Evolutionary conservation across 2,888 invertebrate genomes (phyloP), one percentile per base, ranked within the genome.

Genomic region (Idaea dimidiata): DNA sequence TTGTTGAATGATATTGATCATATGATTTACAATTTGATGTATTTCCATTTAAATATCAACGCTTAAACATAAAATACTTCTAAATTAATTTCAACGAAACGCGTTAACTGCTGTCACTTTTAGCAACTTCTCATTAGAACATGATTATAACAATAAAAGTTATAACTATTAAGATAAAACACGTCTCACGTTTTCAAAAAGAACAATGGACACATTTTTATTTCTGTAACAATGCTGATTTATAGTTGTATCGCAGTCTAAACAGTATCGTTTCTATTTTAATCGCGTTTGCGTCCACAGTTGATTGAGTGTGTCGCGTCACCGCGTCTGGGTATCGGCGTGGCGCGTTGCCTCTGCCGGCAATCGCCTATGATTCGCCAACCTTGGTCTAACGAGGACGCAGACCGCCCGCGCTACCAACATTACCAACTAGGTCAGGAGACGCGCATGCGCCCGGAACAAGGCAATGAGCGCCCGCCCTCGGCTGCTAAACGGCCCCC

Each of bases 381-480:
- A 88, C 88, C 88, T 89, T 89, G 89, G 84, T 72, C 76, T 83
- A 86, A 84, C 86, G 88, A 87, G 87, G 85, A 81, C 86, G 86
- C 83, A 81, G 84, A 83, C 83, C 80, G 80, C 74, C 77, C 72
- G 76, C 43, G 43, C 43, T 43, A 78, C 70, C 76, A 77, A 75
- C 80, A 81, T 69, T 69, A 70, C 78, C 89, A 89, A 88, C 80
- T 91, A 87, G 90, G 91, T 91, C 91, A 90, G 84, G 78, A 85
- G 83, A 82, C 87, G 87, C 89, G 90, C 89, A 88, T 86, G 91
- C 91, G 86, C 81, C 88, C 88, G 89, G 89, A 90, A 87, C 81
- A 84, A 74, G 73, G 85, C 90, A 91, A 90, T 91, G 88, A 89
- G 86, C 43, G 43, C 86, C 87, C 88, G 88, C 89, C 91, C 90